A percentile compares a stretch with the other conserved stretches of the same genome.
phyloP scores from a whole-genome alignment of 2,113 vertebrate species.

The Athene cunicularia region DNA sequence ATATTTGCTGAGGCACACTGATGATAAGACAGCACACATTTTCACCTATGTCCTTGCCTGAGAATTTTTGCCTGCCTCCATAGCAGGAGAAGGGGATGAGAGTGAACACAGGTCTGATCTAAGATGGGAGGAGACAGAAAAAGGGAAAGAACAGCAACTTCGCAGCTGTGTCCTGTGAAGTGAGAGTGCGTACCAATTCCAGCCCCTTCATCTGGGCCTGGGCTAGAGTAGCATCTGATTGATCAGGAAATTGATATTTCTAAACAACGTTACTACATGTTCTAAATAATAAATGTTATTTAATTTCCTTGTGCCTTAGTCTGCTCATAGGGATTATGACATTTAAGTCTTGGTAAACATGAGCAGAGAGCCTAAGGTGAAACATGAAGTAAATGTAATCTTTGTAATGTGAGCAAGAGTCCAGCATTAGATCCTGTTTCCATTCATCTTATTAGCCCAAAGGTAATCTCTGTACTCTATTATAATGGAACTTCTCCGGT shows the following conservation, averaged over 20 bases:
- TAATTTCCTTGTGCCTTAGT: background rate
- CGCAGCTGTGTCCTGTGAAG: background rate
- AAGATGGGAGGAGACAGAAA: background rate
- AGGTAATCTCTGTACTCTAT: background rate
- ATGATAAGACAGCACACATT: background rate
- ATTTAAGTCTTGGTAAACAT: constrained; percentile 34
- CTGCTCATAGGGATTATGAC: constrained; percentile 2
- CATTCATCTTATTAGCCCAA: constrained; percentile 12
- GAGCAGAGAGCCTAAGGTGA: constrained; percentile 31
- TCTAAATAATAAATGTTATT: constrained; percentile 22
- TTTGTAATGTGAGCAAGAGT: background rate
- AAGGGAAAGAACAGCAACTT: background rate
- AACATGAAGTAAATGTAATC: constrained; percentile 37
- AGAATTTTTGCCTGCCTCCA: background rate
- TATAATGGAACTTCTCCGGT: background rate
- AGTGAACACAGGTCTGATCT: background rate
- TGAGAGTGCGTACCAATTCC: background rate
- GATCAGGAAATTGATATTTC: background rate
- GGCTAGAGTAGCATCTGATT: background rate
- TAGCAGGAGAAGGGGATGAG: background rate
- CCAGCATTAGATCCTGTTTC: background rate
- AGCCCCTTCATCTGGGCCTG: background rate
- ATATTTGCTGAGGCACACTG: background rate
- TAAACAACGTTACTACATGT: background rate
- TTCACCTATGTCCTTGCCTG: background rate